Conservation (phyloP, 2,113 vertebrate species). For the Oxyruncus cristatus region DNA sequence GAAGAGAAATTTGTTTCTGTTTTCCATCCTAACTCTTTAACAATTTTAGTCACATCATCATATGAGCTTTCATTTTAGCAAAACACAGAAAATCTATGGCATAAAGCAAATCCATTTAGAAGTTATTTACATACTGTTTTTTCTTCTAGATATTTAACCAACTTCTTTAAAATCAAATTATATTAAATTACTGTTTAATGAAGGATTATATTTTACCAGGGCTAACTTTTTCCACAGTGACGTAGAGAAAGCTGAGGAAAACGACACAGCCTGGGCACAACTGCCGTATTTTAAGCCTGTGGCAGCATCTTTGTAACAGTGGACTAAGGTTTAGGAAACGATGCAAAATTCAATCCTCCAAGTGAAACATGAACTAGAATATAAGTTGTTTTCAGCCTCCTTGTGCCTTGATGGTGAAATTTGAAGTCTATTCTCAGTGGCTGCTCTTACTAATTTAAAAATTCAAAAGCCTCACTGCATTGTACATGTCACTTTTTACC, state of each 20-base stretch:
- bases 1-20: not conserved
- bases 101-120: not conserved
- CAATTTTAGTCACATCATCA: not conserved
- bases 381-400: not conserved
- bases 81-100: not conserved
- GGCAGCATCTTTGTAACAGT: not conserved
- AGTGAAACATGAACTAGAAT: not conserved
- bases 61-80: not conserved
- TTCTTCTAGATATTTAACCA: not conserved
- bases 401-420: not conserved
- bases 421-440: constrained; percentile 27
- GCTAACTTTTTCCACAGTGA: not conserved
- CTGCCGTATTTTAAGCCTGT: not conserved
- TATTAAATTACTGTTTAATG: not conserved
- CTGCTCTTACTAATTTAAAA: constrained; percentile 48
- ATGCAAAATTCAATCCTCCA: not conserved
- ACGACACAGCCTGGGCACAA: not conserved
- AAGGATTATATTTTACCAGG: constrained; percentile 5
- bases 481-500: constrained; percentile 51
- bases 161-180: not conserved
- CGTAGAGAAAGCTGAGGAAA: not conserved
- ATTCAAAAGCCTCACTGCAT: constrained; percentile 33
- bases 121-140: not conserved
- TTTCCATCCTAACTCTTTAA: not conserved
- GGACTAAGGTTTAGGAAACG: not conserved